Evolutionary conservation across 2,113 vertebrate species (phyloP).

Genomic region (Antechinus stuartii): DNA sequence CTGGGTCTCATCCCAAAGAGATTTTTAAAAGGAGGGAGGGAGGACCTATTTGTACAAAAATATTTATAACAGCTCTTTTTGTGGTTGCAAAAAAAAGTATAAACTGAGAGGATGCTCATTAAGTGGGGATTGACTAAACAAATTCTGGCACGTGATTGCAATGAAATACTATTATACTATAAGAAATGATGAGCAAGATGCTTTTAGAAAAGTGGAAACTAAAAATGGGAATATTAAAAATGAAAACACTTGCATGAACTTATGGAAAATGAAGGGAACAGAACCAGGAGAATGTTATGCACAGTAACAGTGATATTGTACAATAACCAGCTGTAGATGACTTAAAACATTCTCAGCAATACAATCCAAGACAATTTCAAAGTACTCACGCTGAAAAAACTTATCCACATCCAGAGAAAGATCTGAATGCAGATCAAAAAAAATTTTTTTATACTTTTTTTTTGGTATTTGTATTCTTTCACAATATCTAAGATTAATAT

Average conservation of each 20-base stretch:
- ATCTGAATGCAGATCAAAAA: background rate
- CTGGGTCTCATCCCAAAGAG: too few species aligned
- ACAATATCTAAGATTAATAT: background rate
- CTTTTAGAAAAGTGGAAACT: background rate
- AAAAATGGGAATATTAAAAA: background rate
- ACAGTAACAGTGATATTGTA: background rate
- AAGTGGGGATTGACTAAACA: background rate
- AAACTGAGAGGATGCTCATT: background rate
- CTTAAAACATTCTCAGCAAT: background rate
- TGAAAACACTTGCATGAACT: background rate
- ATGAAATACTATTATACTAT: background rate
- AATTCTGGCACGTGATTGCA: background rate
- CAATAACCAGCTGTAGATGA: background rate
- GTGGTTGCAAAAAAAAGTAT: background rate
- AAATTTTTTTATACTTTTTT: background rate
- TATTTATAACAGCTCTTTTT: background rate
- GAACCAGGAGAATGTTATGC: background rate
- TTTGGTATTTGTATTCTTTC: too few species aligned
- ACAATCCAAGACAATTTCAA: background rate
- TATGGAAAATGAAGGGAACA: background rate
- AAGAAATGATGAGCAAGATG: background rate
- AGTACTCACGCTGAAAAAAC: background rate
- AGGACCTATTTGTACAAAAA: background rate
- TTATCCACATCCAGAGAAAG: background rate
- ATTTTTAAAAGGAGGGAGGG: too few species aligned